phyloP scores from a whole-genome alignment of 1,140 invertebrate species.

The Drosophila sucinea region DNA sequence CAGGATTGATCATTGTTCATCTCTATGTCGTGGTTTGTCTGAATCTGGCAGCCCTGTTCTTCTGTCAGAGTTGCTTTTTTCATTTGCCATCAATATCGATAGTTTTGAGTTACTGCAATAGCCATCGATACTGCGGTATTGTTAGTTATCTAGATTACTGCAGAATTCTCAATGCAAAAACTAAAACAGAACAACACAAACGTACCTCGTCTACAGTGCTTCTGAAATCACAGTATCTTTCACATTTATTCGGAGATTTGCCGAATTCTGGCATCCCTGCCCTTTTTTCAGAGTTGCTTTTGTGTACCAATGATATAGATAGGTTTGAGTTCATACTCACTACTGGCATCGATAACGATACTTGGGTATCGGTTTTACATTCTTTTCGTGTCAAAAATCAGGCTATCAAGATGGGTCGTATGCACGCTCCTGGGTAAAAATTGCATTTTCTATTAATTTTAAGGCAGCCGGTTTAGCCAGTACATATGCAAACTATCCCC shows the following conservation, averaged over 20 bases:
- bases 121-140: background rate
- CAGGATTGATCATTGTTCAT: background rate
- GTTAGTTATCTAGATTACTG: background rate
- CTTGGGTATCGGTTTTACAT: conserved; percentile 30
- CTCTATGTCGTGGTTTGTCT: background rate
- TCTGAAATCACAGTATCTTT: background rate
- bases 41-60: background rate
- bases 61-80: background rate
- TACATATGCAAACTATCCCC: conserved; percentile 51
- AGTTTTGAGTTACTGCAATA: too few relatives aligned
- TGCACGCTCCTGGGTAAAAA: conserved; percentile 79
- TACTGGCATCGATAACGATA: background rate
- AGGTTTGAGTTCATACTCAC: background rate
- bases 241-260: background rate
- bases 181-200: background rate
- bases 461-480: conserved; percentile 2
- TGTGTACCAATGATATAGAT: background rate
- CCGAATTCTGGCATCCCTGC: background rate
- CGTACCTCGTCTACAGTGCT: background rate
- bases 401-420: conserved; percentile 79
- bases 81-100: background rate
- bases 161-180: background rate
- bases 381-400: conserved; percentile 80
- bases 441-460: conserved; percentile 41
- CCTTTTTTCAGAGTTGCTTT: background rate